Percentiles rank a stretch among this genome's conserved stretches.
Conservation (phyloP, 2,113 vertebrate species). For the Menidia beryllina region DNA sequence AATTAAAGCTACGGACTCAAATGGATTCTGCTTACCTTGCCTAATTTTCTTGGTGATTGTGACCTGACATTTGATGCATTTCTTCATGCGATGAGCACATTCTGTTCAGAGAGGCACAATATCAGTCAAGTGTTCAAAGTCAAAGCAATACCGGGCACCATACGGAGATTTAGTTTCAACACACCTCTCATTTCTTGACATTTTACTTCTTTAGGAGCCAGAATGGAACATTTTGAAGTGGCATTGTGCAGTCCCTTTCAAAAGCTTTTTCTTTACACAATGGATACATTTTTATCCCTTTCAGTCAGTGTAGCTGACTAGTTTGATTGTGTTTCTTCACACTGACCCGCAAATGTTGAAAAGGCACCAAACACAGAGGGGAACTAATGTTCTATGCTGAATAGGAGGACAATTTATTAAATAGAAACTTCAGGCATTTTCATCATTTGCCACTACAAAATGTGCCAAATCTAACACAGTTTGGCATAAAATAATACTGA, state of each 20-base stretch:
- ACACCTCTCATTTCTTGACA: background rate
- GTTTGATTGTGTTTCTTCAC: background rate
- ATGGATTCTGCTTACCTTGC: slow-evolving; percentile 84
- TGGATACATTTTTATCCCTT: too few species aligned
- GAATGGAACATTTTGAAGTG: too few species aligned
- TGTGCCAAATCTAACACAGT: too few species aligned
- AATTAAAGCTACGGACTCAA: background rate
- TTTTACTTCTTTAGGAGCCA: background rate
- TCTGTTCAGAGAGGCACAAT: slow-evolving; percentile 78
- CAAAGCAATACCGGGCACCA: background rate
- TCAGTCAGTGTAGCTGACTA: too few species aligned
- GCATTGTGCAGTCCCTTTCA: too few species aligned
- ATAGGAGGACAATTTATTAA: background rate
- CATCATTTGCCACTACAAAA: too few species aligned
- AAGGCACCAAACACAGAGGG: background rate
- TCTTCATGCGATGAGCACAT: slow-evolving; percentile 98
- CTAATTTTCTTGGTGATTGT: slow-evolving; percentile 94
- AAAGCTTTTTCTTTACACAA: too few species aligned
- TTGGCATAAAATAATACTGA: too few species aligned
- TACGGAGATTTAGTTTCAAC: too few species aligned
- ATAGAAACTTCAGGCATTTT: too few species aligned
- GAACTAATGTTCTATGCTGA: background rate
- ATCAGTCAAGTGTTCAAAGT: background rate
- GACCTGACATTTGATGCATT: slow-evolving; percentile 98
- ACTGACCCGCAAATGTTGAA: background rate